Conservation (phyloP, 2,113 vertebrate genomes). For the Miniopterus natalensis region DNA sequence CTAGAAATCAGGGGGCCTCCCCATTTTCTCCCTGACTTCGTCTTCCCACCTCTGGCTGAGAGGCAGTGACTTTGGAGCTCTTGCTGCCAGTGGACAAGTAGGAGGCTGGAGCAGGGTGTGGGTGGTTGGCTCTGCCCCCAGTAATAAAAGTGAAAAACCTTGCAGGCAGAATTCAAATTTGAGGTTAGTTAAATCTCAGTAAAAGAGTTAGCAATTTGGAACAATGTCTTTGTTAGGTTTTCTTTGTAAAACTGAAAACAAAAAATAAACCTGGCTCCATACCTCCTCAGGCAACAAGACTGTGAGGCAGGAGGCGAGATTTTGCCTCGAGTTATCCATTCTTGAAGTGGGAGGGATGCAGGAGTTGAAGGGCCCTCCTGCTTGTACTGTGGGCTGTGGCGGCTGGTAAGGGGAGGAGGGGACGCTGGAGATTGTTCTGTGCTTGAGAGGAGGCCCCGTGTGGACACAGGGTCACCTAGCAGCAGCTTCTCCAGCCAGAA, state of each 20-base stretch:
- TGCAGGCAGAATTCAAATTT: neutral
- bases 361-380: neutral
- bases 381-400: neutral
- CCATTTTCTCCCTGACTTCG: neutral
- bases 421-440: neutral
- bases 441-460: neutral
- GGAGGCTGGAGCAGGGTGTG: fast-evolving
- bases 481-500: neutral
- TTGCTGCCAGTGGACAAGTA: neutral
- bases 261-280: too few relatives aligned
- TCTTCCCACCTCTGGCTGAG: neutral
- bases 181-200: neutral
- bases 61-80: neutral
- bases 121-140: neutral
- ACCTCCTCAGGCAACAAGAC: neutral
- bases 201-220: neutral
- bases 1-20: neutral
- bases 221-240: neutral
- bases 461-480: neutral
- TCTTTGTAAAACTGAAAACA: neutral
- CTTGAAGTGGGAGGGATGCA: neutral
- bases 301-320: neutral
- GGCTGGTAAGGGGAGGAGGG: neutral
- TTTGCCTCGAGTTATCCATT: neutral
- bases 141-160: neutral